These are phyloP conservation scores for Bufotes viridis DNA, from an alignment of 2,797 vertebrate genomes.

Conservation along the genomic window DNA sequence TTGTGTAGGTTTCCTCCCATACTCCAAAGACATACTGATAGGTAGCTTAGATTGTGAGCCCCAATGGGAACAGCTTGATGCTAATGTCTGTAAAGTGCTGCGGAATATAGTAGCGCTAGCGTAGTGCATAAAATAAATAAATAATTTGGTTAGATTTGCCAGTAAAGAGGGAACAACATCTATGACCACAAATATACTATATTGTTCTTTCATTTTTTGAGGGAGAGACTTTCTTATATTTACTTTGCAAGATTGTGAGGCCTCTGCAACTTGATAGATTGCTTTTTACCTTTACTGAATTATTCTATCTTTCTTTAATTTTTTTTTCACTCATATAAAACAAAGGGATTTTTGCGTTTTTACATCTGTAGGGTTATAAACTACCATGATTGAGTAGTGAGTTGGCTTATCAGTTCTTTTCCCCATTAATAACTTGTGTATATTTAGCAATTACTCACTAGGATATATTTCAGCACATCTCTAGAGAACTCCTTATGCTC, in stretches of 20 bases:
- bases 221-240: background rate
- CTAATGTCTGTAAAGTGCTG: no score
- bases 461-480: slow-evolving; percentile 32
- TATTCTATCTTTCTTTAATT: background rate
- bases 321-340: background rate
- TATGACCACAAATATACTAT: background rate
- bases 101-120: no score
- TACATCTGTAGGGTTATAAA: background rate
- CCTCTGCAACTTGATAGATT: background rate
- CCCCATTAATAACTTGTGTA: slow-evolving; percentile 24
- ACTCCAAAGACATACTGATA: no score
- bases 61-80: no score
- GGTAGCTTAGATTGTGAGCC: no score
- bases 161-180: background rate
- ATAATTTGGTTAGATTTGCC: no score
- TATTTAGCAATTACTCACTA: slow-evolving; percentile 32
- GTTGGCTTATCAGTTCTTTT: slow-evolving; percentile 8
- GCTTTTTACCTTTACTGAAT: background rate
- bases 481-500: slow-evolving; percentile 14
- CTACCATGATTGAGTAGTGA: slow-evolving; percentile 7
- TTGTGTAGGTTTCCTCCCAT: no score
- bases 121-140: no score
- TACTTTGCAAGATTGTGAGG: background rate
- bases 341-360: background rate
- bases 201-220: background rate